These are phyloP conservation scores for Mungos mungo DNA, from an alignment of 2,113 vertebrate species.

Conservation along the genomic window DNA sequence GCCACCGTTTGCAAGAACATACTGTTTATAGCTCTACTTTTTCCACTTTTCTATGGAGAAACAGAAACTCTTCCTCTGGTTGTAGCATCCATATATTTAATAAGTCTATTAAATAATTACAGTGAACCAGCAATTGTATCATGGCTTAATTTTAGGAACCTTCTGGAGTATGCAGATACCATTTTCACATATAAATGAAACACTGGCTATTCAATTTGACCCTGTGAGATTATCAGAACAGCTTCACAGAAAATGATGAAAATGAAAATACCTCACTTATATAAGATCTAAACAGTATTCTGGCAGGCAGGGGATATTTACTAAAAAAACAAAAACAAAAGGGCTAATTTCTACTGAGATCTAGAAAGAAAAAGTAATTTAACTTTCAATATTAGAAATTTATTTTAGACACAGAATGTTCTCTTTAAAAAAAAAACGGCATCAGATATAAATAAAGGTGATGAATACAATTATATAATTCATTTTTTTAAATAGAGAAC, in stretches of 20 bases:
- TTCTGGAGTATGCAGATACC: not conserved
- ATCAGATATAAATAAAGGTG: slow-evolving; percentile 3
- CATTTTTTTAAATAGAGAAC: not conserved
- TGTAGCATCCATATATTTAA: not conserved
- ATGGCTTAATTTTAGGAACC: not conserved
- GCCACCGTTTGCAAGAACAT: not conserved
- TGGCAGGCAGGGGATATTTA: not conserved
- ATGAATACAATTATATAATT: not conserved
- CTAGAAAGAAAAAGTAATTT: not conserved
- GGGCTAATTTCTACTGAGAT: not conserved
- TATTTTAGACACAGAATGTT: not conserved
- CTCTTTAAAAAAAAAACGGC: not conserved
- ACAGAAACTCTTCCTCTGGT: not conserved
- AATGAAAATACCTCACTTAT: not conserved
- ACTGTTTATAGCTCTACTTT: not conserved
- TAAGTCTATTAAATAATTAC: not conserved
- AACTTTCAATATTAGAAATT: not conserved
- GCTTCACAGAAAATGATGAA: not conserved
- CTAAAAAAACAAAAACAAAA: not conserved
- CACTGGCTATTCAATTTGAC: not conserved
- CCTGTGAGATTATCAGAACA: not conserved
- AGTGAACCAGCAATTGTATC: not conserved
- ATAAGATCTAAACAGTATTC: not conserved
- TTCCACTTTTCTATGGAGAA: not conserved
- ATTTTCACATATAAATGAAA: slow-evolving; percentile 38